Conservation (phyloP, 1,140 invertebrate genomes). For the Cydia strobilella region DNA sequence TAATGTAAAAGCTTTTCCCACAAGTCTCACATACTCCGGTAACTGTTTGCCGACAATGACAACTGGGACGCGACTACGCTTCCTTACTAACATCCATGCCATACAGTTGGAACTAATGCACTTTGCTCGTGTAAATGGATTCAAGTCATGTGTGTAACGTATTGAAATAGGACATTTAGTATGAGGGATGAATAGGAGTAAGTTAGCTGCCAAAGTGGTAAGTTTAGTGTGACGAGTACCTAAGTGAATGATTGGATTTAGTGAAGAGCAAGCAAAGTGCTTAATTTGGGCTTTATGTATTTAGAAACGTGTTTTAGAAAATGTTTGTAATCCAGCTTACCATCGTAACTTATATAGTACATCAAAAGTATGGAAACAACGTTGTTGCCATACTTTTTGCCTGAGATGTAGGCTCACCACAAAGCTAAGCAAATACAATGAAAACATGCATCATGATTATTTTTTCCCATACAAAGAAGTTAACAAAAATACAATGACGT, state of each 20-base stretch:
- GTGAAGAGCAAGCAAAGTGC: too few relatives aligned
- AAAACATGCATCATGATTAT: too few relatives aligned
- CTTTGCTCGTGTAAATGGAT: conserved; percentile 9
- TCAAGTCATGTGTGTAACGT: neutral
- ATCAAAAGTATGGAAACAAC: too few relatives aligned
- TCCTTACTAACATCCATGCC: neutral
- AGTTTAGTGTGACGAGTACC: neutral
- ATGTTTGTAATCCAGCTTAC: neutral
- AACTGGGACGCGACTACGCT: neutral
- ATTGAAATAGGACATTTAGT: neutral
- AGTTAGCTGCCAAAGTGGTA: neutral
- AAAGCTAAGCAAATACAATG: too few relatives aligned
- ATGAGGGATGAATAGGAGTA: neutral
- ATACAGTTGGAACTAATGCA: conserved; percentile 6
- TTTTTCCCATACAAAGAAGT: too few relatives aligned
- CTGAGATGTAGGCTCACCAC: too few relatives aligned
- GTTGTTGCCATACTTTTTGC: too few relatives aligned
- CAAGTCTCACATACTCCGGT: neutral
- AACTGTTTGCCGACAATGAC: conserved; percentile 6
- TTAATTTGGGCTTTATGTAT: too few relatives aligned
- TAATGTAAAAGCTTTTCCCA: conserved; percentile 15
- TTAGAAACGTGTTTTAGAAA: neutral
- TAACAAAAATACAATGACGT: too few relatives aligned
- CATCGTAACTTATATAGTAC: too few relatives aligned
- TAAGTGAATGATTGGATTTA: too few relatives aligned